Evolutionary conservation across 2,113 vertebrate genomes (phyloP), one percentile per base, ranked within the genome.

Genomic region (Dicrurus megarhynchus): DNA sequence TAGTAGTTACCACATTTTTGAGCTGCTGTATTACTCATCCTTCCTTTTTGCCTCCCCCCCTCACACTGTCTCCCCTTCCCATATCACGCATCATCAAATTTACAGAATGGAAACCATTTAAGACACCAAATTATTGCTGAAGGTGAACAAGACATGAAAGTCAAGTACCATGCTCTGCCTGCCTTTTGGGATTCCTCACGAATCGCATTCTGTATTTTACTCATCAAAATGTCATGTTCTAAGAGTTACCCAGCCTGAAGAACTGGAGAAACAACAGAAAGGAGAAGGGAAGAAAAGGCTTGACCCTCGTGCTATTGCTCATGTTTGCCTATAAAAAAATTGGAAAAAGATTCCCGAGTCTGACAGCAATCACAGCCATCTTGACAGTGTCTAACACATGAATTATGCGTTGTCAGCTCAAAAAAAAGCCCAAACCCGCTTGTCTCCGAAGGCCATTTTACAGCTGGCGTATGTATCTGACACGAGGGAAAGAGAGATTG

Each of bases 131-230:
- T 90, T 84, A 84, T 57, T 84, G 64, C 59, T 84, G 79, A 90
- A 94, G 56, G 55, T 90, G 79, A 97, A 41, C 24, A 81, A 49
- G 42, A 90, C 55, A 67, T 71, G 30, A 92, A 95, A 94, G 55
- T 88, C 71, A 94, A 93, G 70, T 30, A 64, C 60, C 23, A 24
- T n/a, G 55, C 56, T 86, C 71, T 61, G 59, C 42, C 65, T 90
- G 76, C 63, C 68, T 88, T 84, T 86, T 75, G 55, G 82, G 85
- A 90, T 78, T 90, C 59, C 60, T 90, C 75, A 50, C 0, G 0
- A 55, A 35, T 6, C 0, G 0, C 32, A 6, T 44, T 68, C 70
- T 87, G 24, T 30, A 39, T 75, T 87, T 84, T 27, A 65, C 52
- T 24, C 63, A 68, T 37, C 65, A 33, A 92, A 63, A 70, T 63